phyloP scores from a whole-genome alignment of 37 sponge, comb jelly and placozoan species.

The Theonella swinhoei region DNA sequence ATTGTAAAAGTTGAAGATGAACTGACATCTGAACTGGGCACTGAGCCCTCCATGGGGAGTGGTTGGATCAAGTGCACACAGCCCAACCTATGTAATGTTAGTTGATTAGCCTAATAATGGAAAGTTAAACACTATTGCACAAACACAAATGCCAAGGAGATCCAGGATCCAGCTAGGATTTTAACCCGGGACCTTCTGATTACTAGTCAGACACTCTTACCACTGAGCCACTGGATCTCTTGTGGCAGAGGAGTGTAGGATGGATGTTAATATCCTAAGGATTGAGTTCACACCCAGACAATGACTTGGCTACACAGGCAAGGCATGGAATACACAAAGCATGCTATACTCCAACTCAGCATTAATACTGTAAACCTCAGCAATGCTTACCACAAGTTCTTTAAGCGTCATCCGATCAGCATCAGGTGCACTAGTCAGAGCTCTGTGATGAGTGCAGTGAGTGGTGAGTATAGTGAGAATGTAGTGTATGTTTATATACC shows the following conservation, averaged over 20 bases:
- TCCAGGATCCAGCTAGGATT: no score
- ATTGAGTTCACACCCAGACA: no score
- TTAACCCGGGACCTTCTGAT: no score
- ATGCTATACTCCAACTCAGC: no score
- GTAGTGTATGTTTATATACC: conserved; percentile 15
- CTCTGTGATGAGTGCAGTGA: not conserved
- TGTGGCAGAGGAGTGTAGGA: no score
- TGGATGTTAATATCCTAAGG: no score
- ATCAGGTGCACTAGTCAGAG: not conserved
- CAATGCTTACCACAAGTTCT: not conserved
- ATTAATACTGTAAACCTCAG: not conserved
- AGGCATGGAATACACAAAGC: no score
- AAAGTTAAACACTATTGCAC: not conserved
- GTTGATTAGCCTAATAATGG: conserved; percentile 34
- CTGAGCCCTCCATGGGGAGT: conserved; percentile 83
- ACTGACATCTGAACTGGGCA: conserved; percentile 86
- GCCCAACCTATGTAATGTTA: conserved; percentile 81
- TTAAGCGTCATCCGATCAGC: not conserved
- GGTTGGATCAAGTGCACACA: conserved; percentile 87
- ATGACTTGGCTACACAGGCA: no score
- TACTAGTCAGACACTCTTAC: no score
- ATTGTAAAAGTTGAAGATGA: conserved; percentile 89
- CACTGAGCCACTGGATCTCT: no score
- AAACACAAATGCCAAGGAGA: not conserved
- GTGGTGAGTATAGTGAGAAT: not conserved